These are phyloP conservation scores for Penaeus indicus DNA, from an alignment of 1,140 invertebrate species.

Conservation along the genomic window DNA sequence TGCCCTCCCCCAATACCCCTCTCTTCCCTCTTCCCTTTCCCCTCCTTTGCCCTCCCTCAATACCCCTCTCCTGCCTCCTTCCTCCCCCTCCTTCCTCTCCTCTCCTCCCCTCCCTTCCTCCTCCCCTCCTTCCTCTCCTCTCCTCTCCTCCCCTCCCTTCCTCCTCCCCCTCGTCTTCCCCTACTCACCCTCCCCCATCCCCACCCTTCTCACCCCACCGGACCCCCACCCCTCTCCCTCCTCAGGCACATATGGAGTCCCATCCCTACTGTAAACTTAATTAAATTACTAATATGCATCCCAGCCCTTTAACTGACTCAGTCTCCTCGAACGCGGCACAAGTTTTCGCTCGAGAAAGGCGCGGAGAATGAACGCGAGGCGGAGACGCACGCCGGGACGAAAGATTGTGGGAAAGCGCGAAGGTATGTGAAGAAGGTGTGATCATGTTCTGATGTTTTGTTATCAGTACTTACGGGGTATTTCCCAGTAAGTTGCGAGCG, in stretches of 20 bases:
- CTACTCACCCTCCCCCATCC: too few species aligned
- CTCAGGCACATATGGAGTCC: conserved; percentile 22
- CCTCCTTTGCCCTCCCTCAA: too few species aligned
- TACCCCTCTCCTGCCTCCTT: too few species aligned
- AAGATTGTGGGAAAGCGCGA: conserved; percentile 29
- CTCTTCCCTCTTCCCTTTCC: too few species aligned
- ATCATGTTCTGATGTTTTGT: conserved; percentile 47
- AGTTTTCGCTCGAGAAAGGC: conserved; percentile 29
- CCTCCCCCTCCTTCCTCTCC: too few species aligned
- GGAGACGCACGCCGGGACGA: background rate
- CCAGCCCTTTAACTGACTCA: background rate
- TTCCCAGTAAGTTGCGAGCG: conserved; percentile 12
- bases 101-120: too few species aligned
- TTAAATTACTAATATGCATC: conserved; percentile 65
- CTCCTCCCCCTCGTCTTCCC: too few species aligned
- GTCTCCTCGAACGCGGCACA: conserved; percentile 21
- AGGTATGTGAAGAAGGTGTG: conserved; percentile 37
- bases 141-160: too few species aligned
- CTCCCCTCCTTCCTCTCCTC: too few species aligned
- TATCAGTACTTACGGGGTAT: conserved; percentile 49
- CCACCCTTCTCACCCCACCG: background rate
- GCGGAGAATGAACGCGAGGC: background rate
- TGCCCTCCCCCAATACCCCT: too few species aligned
- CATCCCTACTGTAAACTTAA: conserved; percentile 61
- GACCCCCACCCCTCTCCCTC: too few species aligned